These are phyloP conservation scores for Dendrocincla tyrannina DNA, from an alignment of 2,797 vertebrate genomes.

Conservation along the genomic window DNA sequence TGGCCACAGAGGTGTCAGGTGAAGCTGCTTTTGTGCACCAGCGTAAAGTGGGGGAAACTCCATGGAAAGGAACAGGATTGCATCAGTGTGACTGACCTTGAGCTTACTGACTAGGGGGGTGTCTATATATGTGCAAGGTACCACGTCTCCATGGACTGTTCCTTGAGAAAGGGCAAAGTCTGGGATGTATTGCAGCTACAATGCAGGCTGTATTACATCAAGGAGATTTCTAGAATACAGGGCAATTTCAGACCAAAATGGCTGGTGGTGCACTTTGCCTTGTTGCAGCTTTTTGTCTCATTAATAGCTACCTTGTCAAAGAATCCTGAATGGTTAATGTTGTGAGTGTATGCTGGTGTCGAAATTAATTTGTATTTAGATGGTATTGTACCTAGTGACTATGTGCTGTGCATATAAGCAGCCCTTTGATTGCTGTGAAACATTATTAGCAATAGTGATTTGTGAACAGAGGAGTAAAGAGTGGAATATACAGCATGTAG, in stretches of 20 bases:
- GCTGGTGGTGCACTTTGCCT: background rate
- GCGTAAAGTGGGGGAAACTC: background rate
- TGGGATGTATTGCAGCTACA: background rate
- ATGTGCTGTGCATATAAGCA: slow-evolving; percentile 35
- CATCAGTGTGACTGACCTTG: background rate
- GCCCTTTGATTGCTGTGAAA: slow-evolving; percentile 21
- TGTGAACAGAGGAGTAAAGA: slow-evolving; percentile 14
- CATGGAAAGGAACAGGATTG: background rate
- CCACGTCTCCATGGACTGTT: accelerated
- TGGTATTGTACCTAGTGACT: background rate
- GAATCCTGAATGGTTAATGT: slow-evolving; percentile 33
- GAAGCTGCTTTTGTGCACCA: background rate
- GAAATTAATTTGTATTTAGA: slow-evolving; percentile 51
- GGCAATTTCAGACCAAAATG: background rate
- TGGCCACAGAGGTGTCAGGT: background rate
- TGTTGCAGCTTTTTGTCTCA: background rate
- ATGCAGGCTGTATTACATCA: background rate
- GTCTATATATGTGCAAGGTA: accelerated
- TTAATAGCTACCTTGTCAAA: slow-evolving; percentile 25
- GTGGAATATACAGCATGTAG: background rate
- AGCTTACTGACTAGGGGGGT: background rate
- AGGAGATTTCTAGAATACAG: background rate
- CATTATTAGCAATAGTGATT: background rate
- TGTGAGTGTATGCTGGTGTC: background rate
- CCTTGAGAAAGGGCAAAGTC: background rate